A percentile compares a stretch with the other conserved stretches of the same genome.
phyloP scores from a whole-genome alignment of 2,113 vertebrate genomes.

The Lepus americanus region DNA sequence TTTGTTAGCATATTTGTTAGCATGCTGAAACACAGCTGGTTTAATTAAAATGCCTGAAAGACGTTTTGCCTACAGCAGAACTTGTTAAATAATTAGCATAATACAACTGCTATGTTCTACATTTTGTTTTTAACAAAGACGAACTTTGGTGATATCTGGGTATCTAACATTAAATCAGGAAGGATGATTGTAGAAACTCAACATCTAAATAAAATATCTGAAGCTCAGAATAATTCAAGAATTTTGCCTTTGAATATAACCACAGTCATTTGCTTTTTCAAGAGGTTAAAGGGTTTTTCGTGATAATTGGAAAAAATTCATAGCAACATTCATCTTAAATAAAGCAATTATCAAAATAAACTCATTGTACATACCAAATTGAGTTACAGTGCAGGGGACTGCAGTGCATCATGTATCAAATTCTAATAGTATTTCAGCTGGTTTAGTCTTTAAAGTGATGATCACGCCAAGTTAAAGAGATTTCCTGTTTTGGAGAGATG shows the following conservation, averaged over 20 bases:
- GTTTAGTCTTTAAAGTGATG: conserved; percentile 42
- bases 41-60: conserved; percentile 70
- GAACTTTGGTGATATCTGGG: conserved; percentile 53
- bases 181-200: conserved; percentile 20
- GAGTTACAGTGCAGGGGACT: conserved; percentile 42
- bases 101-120: conserved; percentile 46
- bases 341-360: conserved; percentile 66
- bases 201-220: conserved; percentile 44
- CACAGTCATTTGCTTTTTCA: conserved; percentile 18
- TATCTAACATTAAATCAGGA: conserved; percentile 51
- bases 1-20: neutral
- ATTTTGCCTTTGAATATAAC: conserved; percentile 54
- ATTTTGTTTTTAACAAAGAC: conserved; percentile 54
- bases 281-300: neutral
- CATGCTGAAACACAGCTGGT: neutral
- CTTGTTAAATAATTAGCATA: conserved; percentile 71
- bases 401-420: conserved; percentile 36
- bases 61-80: conserved; percentile 69
- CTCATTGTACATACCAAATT: conserved; percentile 12
- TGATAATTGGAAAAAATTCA: conserved; percentile 48
- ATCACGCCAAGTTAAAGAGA: conserved; percentile 9
- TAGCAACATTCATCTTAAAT: conserved; percentile 58
- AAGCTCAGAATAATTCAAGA: conserved; percentile 37
- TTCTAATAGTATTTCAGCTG: conserved; percentile 64
- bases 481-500: neutral